A percentile compares a stretch with the other conserved stretches of the same genome.
phyloP scores from a whole-genome alignment of 1,140 invertebrate genomes.

The Trachelipus rathkii region DNA sequence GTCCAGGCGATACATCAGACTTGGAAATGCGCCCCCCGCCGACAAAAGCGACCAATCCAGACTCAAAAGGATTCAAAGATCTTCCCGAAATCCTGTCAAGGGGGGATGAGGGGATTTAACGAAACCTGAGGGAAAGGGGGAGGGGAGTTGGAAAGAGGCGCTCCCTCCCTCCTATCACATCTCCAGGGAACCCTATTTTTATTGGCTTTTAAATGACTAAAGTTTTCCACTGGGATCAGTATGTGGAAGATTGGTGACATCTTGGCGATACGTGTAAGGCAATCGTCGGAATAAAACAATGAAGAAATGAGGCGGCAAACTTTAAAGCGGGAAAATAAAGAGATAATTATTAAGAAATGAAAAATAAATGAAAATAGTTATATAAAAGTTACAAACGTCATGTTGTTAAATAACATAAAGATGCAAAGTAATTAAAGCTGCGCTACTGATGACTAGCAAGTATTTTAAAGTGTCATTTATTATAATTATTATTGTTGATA shows the following conservation, averaged over 20 bases:
- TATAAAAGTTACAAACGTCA: no score
- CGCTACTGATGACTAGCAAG: no score
- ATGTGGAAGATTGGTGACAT: slow-evolving; percentile 12
- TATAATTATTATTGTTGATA: no score
- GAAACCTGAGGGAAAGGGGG: no score
- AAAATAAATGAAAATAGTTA: no score
- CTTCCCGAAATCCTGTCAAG: slow-evolving; percentile 1
- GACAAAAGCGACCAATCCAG: slow-evolving; percentile 6
- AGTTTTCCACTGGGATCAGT: slow-evolving; percentile 8
- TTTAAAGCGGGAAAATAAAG: no score
- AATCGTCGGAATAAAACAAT: background rate
- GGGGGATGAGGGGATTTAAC: background rate
- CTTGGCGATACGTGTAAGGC: background rate
- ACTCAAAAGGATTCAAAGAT: slow-evolving; percentile 7
- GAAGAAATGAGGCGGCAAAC: no score
- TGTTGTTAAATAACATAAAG: no score
- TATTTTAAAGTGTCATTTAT: no score
- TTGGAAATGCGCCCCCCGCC: background rate
- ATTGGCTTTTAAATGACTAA: slow-evolving; percentile 13
- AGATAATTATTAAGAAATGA: no score
- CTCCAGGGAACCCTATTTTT: slow-evolving; percentile 11
- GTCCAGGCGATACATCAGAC: slow-evolving; percentile 5
- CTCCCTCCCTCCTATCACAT: background rate
- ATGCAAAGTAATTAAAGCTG: no score
- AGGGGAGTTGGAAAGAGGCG: no score